A percentile compares a stretch with the other conserved stretches of the same genome.
These are phyloP conservation scores for Brachirus orientalis DNA, from an alignment of 2,113 vertebrate species.

Conservation along the genomic window DNA sequence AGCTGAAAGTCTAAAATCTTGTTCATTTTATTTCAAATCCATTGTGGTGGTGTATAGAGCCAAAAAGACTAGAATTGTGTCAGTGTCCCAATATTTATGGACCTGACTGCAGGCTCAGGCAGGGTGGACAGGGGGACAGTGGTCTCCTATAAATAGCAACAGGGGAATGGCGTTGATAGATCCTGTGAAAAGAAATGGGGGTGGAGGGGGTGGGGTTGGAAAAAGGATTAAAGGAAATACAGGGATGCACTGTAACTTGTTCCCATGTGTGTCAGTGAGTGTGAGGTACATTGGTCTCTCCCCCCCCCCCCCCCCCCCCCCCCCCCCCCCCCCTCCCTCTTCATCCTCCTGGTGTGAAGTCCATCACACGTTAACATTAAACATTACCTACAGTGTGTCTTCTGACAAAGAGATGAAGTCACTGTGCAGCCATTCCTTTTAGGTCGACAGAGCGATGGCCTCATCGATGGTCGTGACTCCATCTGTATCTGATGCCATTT, in stretches of 20 bases:
- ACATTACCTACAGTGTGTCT: slow-evolving; percentile 39
- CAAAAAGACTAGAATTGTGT: no score
- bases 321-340: not conserved
- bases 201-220: slow-evolving; percentile 74
- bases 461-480: slow-evolving; percentile 61
- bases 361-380: slow-evolving; percentile 58
- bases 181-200: slow-evolving; percentile 75
- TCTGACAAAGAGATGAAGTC: slow-evolving; percentile 62
- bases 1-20: no score
- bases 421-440: slow-evolving; percentile 23
- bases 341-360: slow-evolving; percentile 38
- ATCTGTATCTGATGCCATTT: slow-evolving; percentile 62
- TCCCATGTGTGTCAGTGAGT: not conserved
- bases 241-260: slow-evolving; percentile 57
- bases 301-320: not conserved
- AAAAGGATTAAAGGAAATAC: slow-evolving; percentile 80
- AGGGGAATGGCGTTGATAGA: slow-evolving; percentile 81
- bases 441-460: slow-evolving; percentile 44
- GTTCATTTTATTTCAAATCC: no score
- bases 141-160: slow-evolving; percentile 78
- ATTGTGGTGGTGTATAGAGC: no score
- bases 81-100: no score
- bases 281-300: slow-evolving; percentile 38
- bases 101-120: slow-evolving; percentile 43
- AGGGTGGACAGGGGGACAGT: slow-evolving; percentile 56